Evolutionary conservation across 2,113 vertebrate species (phyloP).

Genomic region (Dinomys branickii): DNA sequence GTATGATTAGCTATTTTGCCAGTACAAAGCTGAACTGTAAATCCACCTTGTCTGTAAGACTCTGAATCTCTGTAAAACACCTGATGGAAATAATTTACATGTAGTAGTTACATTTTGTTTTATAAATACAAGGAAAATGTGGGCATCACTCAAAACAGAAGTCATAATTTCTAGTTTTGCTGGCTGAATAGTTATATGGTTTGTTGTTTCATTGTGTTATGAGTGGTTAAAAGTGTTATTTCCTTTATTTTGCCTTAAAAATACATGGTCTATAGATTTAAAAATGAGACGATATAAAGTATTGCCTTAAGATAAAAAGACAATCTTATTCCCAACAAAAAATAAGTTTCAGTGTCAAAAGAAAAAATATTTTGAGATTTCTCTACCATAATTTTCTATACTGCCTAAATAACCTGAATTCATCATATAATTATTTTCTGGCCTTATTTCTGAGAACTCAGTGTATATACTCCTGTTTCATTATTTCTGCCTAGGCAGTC

Average conservation of each 20-base stretch:
- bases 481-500: not conserved
- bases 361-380: slow-evolving; percentile 39
- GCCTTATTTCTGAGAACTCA: slow-evolving; percentile 48
- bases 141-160: slow-evolving; percentile 47
- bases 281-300: slow-evolving; percentile 52
- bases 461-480: not conserved
- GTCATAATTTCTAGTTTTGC: slow-evolving; percentile 29
- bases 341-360: slow-evolving; percentile 20
- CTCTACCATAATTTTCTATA: slow-evolving; percentile 35
- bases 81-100: slow-evolving; percentile 1
- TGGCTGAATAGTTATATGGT: slow-evolving; percentile 36
- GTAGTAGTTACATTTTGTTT: slow-evolving; percentile 40
- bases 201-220: slow-evolving; percentile 38
- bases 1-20: slow-evolving; percentile 15
- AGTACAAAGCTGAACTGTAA: not conserved
- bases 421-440: slow-evolving; percentile 22
- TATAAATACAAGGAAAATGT: slow-evolving; percentile 55
- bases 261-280: slow-evolving; percentile 41
- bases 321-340: slow-evolving; percentile 55
- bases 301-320: not conserved
- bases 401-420: slow-evolving; percentile 19
- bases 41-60: not conserved
- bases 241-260: slow-evolving; percentile 62
- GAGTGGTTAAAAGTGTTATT: slow-evolving; percentile 62
- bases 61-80: not conserved